Percentiles rank a stretch among this genome's conserved stretches.
These are phyloP conservation scores for Crotalus viridis DNA, from an alignment of 2,113 vertebrate genomes.

Conservation along the genomic window DNA sequence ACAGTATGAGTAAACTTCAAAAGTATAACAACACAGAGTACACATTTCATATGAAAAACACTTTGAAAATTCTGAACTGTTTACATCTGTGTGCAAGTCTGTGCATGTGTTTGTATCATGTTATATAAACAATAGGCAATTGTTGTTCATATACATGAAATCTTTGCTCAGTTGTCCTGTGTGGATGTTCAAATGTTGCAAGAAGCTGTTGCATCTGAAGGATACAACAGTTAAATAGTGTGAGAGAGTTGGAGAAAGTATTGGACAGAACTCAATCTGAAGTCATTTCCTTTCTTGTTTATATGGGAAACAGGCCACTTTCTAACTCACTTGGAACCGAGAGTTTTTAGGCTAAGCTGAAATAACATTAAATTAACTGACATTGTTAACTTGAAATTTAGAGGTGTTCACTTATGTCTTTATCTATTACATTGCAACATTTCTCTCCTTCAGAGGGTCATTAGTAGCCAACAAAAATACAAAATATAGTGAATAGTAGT, in stretches of 20 bases:
- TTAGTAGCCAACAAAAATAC: not conserved
- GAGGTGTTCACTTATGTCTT: not conserved
- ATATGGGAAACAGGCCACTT: slow-evolving; percentile 19
- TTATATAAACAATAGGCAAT: not conserved
- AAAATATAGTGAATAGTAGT: not conserved
- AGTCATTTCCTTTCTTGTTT: slow-evolving; percentile 22
- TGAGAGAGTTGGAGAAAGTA: not conserved
- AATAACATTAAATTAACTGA: not conserved
- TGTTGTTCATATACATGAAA: not conserved
- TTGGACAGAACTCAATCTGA: not conserved
- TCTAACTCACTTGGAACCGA: not conserved
- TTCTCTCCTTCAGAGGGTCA: not conserved
- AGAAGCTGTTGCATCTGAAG: not conserved
- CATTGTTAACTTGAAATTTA: not conserved
- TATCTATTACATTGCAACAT: not conserved
- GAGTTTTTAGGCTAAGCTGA: not conserved
- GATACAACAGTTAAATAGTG: not conserved
- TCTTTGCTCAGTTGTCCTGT: not conserved
- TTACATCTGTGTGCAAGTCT: not conserved
- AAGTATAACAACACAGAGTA: not conserved
- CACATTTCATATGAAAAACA: not conserved
- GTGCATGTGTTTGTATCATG: not conserved
- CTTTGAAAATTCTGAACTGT: not conserved
- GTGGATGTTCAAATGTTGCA: not conserved
- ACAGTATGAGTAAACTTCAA: not conserved